phyloP scores from a whole-genome alignment of 2,797 vertebrate species.

The Urocyon cinereoargenteus region DNA sequence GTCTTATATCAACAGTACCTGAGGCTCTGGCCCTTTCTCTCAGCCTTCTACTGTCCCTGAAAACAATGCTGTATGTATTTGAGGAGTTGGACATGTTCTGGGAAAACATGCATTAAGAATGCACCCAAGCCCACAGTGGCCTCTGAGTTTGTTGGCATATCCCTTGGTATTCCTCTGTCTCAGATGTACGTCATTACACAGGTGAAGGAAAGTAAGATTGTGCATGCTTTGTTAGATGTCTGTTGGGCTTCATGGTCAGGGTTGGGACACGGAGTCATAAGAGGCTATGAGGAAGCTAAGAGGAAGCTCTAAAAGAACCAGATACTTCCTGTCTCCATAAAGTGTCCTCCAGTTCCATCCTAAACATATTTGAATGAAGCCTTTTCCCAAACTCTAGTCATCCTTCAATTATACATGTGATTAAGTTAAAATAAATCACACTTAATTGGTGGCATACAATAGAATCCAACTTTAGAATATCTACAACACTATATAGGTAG shows the following conservation, averaged over 20 bases:
- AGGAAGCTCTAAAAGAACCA: background rate
- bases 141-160: conserved; percentile 35
- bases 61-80: conserved; percentile 62
- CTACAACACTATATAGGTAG: background rate
- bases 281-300: background rate
- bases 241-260: background rate
- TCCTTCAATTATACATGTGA: background rate
- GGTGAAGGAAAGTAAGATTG: background rate
- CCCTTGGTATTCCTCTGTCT: background rate
- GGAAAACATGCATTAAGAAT: conserved; percentile 52
- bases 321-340: background rate
- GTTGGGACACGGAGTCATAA: background rate
- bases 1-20: conserved; percentile 60
- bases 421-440: conserved; percentile 20
- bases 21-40: conserved; percentile 48
- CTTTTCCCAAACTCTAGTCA: background rate
- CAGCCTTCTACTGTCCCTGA: conserved; percentile 35
- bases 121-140: background rate
- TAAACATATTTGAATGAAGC: background rate
- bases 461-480: background rate
- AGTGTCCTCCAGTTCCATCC: background rate
- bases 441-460: background rate
- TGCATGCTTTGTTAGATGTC: background rate
- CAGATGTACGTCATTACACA: background rate
- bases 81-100: conserved; percentile 51